Percentiles rank a stretch among this genome's conserved stretches.
These are phyloP conservation scores for Meandrina meandrites DNA, from an alignment of 92 coral and sea anemone species.

Conservation along the genomic window DNA sequence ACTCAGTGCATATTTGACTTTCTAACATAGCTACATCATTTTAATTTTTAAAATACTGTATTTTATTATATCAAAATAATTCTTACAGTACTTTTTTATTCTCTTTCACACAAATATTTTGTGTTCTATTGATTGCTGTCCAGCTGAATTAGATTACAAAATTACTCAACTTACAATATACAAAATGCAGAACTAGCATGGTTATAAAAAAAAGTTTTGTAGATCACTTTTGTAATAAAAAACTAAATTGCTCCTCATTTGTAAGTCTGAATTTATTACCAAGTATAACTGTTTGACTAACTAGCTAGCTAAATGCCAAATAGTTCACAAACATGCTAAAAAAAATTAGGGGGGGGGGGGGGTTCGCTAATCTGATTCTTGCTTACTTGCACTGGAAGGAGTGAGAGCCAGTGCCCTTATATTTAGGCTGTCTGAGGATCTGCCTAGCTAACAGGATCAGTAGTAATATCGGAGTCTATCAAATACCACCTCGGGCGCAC, in stretches of 20 bases:
- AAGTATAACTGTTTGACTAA: background rate
- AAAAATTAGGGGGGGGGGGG: too few species aligned
- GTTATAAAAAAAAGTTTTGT: background rate
- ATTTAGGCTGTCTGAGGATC: too few species aligned
- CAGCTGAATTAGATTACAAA: background rate
- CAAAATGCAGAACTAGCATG: background rate
- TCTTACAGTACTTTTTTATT: background rate
- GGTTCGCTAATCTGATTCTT: too few species aligned
- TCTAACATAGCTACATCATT: too few species aligned
- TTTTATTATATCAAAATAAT: too few species aligned
- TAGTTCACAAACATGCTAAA: background rate
- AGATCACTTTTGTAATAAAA: background rate
- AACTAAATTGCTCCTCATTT: background rate
- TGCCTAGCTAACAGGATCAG: too few species aligned
- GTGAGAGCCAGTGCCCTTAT: too few species aligned
- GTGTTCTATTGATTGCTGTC: background rate
- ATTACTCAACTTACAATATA: background rate
- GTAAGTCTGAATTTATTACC: background rate
- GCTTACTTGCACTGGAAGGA: too few species aligned
- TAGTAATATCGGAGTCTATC: too few species aligned
- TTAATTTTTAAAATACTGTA: too few species aligned
- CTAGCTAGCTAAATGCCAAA: background rate
- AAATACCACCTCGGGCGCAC: too few species aligned
- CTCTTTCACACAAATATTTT: background rate
- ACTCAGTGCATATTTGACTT: too few species aligned